These are phyloP conservation scores for Drosophila subsilvestris DNA, from an alignment of 2,888 invertebrate species.

Conservation along the genomic window DNA sequence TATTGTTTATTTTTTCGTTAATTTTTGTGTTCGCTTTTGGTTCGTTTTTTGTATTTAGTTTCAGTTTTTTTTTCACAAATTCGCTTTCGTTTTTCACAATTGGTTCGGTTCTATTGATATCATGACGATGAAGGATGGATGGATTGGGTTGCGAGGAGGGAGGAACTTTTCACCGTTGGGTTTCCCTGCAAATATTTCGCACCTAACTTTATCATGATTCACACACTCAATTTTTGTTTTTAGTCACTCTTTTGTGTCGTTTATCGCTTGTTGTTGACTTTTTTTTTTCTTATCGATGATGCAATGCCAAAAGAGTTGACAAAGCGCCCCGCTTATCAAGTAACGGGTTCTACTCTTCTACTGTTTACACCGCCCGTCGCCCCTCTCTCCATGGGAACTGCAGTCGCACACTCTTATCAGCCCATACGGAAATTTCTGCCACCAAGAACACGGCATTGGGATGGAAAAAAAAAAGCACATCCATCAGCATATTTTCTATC, in stretches of 20 bases:
- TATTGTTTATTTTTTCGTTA: background rate
- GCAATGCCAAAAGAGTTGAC: conserved; percentile 33
- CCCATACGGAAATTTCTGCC: background rate
- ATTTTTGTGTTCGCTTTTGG: conserved; percentile 3
- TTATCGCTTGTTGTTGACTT: conserved; percentile 5
- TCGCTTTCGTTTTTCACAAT: conserved; percentile 9
- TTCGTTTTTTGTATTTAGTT: conserved; percentile 22
- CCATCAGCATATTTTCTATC: background rate
- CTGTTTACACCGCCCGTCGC: too few relatives aligned
- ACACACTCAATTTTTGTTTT: conserved; percentile 19
- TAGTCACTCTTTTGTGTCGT: conserved; percentile 4
- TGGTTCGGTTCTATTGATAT: background rate
- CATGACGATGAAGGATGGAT: background rate
- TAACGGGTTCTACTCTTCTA: background rate
- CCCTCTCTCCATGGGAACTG: background rate
- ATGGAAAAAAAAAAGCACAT: background rate
- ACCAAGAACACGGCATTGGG: background rate
- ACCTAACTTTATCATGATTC: conserved; percentile 16
- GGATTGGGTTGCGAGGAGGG: background rate
- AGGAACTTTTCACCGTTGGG: conserved; percentile 37
- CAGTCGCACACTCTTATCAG: background rate
- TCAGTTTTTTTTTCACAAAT: conserved; percentile 14
- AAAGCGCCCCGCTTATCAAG: conserved; percentile 37
- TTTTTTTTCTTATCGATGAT: conserved; percentile 45
- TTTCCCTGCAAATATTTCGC: background rate